phyloP scores from a whole-genome alignment of 2,888 invertebrate species.

The Baccha elongata region DNA sequence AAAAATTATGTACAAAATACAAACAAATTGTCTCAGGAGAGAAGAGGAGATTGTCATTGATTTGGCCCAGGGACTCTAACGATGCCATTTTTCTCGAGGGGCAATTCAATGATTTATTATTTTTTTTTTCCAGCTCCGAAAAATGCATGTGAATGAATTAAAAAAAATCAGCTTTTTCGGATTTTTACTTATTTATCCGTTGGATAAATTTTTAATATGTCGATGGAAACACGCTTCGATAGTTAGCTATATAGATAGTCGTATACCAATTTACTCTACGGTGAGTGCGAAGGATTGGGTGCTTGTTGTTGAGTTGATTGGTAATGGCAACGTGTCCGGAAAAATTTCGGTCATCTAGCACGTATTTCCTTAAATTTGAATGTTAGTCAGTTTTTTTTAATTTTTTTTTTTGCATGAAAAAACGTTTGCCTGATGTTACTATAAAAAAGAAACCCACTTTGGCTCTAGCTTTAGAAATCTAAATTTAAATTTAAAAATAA shows the following conservation, averaged over 20 bases:
- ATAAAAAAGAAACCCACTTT: neutral
- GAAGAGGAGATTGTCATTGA: constrained; percentile 15
- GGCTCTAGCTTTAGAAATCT: neutral
- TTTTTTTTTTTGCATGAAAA: constrained; percentile 16
- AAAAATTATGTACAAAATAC: neutral
- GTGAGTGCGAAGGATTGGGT: neutral
- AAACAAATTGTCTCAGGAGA: constrained; percentile 13
- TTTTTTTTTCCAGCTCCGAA: constrained; percentile 28
- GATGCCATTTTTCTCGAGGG: neutral
- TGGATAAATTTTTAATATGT: constrained; percentile 62
- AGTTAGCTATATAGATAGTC: neutral
- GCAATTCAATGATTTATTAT: constrained; percentile 65
- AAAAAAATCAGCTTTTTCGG: constrained; percentile 48
- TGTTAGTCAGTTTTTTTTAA: neutral
- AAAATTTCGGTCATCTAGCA: constrained; percentile 16
- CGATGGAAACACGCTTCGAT: constrained; percentile 27
- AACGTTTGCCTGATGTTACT: neutral
- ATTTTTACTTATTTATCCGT: constrained; percentile 40
- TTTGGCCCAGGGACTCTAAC: constrained; percentile 52
- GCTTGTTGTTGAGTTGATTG: constrained; percentile 1
- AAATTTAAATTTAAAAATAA: neutral
- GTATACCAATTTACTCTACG: neutral
- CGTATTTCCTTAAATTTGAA: constrained; percentile 8
- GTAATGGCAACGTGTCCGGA: neutral
- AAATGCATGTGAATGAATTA: neutral